These are phyloP conservation scores for Hipparchia semele DNA, from an alignment of 2,888 invertebrate genomes.

Conservation along the genomic window DNA sequence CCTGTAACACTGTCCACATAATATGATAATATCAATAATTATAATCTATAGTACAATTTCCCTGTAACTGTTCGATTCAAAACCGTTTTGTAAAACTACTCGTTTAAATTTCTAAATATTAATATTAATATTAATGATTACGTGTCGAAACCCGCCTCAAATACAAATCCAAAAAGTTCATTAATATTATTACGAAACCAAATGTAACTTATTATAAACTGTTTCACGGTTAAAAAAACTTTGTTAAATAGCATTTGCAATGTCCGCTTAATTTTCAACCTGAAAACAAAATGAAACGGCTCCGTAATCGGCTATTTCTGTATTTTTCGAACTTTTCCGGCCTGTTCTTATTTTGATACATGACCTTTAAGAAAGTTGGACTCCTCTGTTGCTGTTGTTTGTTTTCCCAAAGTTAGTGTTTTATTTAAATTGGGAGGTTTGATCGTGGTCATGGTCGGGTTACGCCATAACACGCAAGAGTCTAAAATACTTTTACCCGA, in stretches of 20 bases:
- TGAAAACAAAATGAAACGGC: not conserved
- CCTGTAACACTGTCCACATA: too few relatives aligned
- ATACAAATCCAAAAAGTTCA: not conserved
- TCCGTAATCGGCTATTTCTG: slow-evolving; percentile 1
- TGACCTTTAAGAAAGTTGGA: not conserved
- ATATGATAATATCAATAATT: too few relatives aligned
- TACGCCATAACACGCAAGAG: too few relatives aligned
- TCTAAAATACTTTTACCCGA: too few relatives aligned
- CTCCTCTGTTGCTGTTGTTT: not conserved
- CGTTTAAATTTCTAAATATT: too few relatives aligned
- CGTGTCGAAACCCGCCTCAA: not conserved
- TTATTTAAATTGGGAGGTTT: not conserved
- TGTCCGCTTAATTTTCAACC: slow-evolving; percentile 1
- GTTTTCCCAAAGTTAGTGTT: not conserved
- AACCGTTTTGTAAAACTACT: too few relatives aligned
- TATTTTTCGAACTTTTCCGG: not conserved
- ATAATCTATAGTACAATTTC: too few relatives aligned
- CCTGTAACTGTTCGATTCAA: not conserved
- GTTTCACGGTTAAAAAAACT: not conserved
- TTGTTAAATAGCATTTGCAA: slow-evolving; percentile 2
- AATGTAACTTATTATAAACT: slow-evolving; percentile 6
- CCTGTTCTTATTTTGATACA: not conserved
- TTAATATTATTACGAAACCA: not conserved
- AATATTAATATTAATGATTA: not conserved
- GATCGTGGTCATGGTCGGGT: too few relatives aligned